Evolutionary conservation across 2,113 vertebrate genomes (phyloP).

Genomic region (Nycticorax nycticorax): DNA sequence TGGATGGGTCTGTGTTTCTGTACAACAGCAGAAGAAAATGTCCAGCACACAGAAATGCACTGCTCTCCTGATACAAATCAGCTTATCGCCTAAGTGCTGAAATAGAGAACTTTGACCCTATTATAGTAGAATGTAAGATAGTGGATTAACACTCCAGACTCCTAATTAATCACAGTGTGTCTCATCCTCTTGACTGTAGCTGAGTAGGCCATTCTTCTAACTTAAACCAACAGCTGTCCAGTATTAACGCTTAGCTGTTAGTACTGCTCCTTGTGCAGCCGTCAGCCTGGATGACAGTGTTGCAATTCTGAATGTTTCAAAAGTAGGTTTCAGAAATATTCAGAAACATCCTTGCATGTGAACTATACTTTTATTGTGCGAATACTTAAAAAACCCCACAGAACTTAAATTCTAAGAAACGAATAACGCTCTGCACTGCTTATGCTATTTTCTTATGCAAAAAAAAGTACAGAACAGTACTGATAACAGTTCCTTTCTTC

Average conservation of each 20-base stretch:
- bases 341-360: not conserved
- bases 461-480: not conserved
- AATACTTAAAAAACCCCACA: not conserved
- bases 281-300: not conserved
- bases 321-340: not conserved
- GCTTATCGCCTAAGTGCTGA: not conserved
- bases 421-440: not conserved
- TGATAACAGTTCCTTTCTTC: not conserved
- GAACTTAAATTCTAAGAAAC: not conserved
- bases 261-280: not conserved
- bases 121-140: not conserved
- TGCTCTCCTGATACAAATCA: not conserved
- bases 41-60: not conserved
- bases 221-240: not conserved
- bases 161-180: not conserved
- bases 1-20: not conserved
- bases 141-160: slow-evolving; percentile 30
- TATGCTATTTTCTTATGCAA: slow-evolving; percentile 14
- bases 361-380: slow-evolving; percentile 24
- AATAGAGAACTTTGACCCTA: not conserved
- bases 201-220: not conserved
- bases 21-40: slow-evolving; percentile 12
- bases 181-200: not conserved
- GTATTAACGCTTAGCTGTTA: not conserved
- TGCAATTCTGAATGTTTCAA: not conserved